Evolutionary conservation across 2,888 invertebrate genomes (phyloP), one percentile per base, ranked within the genome.

Genomic region (Dicroscelio sp.): DNA sequence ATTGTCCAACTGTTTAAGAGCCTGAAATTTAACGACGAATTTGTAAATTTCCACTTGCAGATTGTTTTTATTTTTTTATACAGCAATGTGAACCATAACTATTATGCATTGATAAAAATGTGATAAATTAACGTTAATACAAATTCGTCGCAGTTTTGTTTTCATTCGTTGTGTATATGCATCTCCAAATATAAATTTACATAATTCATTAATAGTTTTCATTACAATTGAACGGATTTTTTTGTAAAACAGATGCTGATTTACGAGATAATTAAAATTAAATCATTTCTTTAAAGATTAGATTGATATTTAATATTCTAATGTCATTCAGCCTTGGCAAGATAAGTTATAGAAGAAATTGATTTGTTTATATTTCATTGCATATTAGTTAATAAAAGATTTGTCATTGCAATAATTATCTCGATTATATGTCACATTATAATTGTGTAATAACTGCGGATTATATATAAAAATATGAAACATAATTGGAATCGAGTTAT

Each of bases 241-340:
- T 43, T 43, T 43, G 43, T 14, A 43, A 43, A n/a, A n/a, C n/a
- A 12, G 3, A 65, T 65, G 33, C 33, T 65, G 25, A 65, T 31
- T 33, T 30, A 14, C 65, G 33, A 65, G 65, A 33, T 65, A 33
- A n/a, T 65, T 30, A 65, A 30, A 31, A 65, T 65, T 20, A 31
- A 65, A 65, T 30, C 65, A 27, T n/a, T 65, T 65, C 27, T 65
- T 65, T 65, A 65, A 65, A 65, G 65, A 31, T 65, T n/a, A 17
- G 17, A 31, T 65, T 65, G 27, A 27, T 30, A 65, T n/a, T 65
- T 27, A 65, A 65, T 65, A 65, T 65, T 65, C 65, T 31, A 65
- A n/a, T n/a, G n/a, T n/a, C n/a, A n/a, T n/a, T n/a, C n/a, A n/a
- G n/a, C n/a, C n/a, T n/a, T n/a, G n/a, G n/a, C n/a, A n/a, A n/a